phyloP scores from a whole-genome alignment of 2,888 invertebrate species.

The Heliconius charithonia region DNA sequence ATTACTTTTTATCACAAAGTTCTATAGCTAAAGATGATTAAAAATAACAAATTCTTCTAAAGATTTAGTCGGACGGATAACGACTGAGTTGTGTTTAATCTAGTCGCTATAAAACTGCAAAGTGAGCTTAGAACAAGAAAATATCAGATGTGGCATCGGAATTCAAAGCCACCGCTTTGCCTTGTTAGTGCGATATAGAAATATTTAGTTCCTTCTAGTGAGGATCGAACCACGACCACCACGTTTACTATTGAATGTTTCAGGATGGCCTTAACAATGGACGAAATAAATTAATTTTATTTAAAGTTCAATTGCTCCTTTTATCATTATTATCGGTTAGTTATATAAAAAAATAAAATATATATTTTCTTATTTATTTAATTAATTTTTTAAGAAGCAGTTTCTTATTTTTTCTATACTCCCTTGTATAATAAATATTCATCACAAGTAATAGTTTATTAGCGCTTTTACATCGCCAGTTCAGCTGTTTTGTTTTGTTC shows the following conservation, averaged over 20 bases:
- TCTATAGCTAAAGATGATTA: neutral
- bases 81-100: conserved; percentile 40
- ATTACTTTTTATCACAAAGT: neutral
- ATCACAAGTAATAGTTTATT: conserved; percentile 42
- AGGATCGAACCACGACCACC: too few species aligned
- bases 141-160: neutral
- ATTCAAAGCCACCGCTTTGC: too few species aligned
- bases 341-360: too few species aligned
- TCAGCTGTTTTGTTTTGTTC: conserved; percentile 34
- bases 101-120: conserved; percentile 41
- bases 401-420: neutral
- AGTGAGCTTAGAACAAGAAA: conserved; percentile 13
- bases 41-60: conserved; percentile 28
- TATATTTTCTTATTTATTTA: too few species aligned
- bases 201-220: too few species aligned
- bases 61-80: conserved; percentile 37
- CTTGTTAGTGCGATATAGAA: too few species aligned
- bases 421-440: neutral
- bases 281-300: too few species aligned
- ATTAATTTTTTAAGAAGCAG: too few species aligned
- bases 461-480: conserved; percentile 39
- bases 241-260: too few species aligned
- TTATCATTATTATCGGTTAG: too few species aligned
- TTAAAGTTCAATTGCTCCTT: too few species aligned
- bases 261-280: too few species aligned